A percentile compares a stretch with the other conserved stretches of the same genome.
Evolutionary conservation across 1,140 invertebrate species (phyloP).

Genomic region (Cherax quadricarinatus): DNA sequence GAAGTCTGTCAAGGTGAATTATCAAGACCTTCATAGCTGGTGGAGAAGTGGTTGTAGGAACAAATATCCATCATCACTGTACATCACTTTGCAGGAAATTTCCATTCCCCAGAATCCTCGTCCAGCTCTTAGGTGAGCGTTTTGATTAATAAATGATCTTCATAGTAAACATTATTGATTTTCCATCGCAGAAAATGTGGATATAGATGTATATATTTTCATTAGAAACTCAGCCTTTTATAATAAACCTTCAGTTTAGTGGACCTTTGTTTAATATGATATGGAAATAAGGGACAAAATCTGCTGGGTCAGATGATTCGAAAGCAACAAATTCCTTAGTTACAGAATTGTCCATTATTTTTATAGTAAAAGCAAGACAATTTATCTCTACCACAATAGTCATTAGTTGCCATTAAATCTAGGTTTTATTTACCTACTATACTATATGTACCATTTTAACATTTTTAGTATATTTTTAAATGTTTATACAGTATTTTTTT

Average conservation of each 20-base stretch:
- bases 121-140: slow-evolving; percentile 44
- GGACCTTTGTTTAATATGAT: too few species aligned
- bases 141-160: too few species aligned
- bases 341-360: too few species aligned
- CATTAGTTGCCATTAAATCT: too few species aligned
- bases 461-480: neutral
- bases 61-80: slow-evolving; percentile 58
- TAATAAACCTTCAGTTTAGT: too few species aligned
- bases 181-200: neutral
- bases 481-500: too few species aligned
- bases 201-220: neutral
- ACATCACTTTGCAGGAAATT: slow-evolving; percentile 49
- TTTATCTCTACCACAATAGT: too few species aligned
- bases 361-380: too few species aligned
- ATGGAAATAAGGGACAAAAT: too few species aligned
- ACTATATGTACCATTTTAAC: neutral
- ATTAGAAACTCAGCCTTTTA: neutral
- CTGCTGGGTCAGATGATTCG: too few species aligned
- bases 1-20: slow-evolving; percentile 6
- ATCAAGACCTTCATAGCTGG: slow-evolving; percentile 57
- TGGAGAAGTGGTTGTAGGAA: slow-evolving; percentile 60
- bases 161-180: neutral
- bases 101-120: slow-evolving; percentile 40
- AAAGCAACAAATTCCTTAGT: too few species aligned
- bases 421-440: neutral